Conservation (phyloP, 2,113 vertebrate genomes). For the Ariopsis seemanni region DNA sequence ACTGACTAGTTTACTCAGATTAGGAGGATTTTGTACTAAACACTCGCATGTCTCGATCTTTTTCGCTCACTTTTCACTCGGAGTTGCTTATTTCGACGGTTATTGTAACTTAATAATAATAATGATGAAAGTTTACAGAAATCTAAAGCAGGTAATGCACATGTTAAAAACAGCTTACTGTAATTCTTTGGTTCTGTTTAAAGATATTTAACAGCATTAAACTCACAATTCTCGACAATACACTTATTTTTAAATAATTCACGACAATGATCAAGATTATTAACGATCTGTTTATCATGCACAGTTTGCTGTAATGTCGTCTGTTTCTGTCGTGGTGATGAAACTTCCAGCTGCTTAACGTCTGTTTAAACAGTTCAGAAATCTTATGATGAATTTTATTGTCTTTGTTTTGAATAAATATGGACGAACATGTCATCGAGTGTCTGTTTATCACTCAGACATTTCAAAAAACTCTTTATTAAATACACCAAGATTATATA, state of each 20-base stretch:
- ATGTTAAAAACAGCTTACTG: neutral
- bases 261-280: neutral
- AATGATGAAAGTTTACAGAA: neutral
- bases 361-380: constrained; percentile 22
- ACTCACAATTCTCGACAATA: neutral
- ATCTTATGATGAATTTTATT: constrained; percentile 56
- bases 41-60: neutral
- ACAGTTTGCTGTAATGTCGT: neutral
- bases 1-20: neutral
- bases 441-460: neutral
- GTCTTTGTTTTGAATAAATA: constrained; percentile 78
- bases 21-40: neutral
- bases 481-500: neutral
- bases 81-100: neutral
- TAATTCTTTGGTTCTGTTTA: neutral
- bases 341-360: neutral
- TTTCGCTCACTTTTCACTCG: neutral
- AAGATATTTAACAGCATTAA: neutral
- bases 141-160: neutral
- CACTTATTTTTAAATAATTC: neutral
- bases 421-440: constrained; percentile 53
- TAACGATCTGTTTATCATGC: neutral
- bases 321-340: neutral
- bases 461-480: neutral
- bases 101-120: neutral